Evolutionary conservation across 2,797 vertebrate species (phyloP).

Genomic region (Streptopelia turtur): DNA sequence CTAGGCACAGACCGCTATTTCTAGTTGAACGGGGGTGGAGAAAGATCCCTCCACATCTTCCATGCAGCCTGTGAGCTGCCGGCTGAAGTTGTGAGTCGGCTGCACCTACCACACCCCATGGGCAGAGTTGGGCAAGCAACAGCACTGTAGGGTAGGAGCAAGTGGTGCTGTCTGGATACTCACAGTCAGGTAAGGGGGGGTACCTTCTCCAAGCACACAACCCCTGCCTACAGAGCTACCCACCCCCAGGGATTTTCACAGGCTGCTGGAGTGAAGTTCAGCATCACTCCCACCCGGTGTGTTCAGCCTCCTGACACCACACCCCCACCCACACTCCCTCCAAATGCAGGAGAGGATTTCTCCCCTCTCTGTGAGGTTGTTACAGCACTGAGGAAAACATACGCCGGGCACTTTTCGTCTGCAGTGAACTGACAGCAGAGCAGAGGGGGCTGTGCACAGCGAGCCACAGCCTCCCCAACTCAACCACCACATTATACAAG

Average conservation of each 20-base stretch:
- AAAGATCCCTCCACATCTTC: slow-evolving; percentile 25
- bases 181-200: rapidly evolving
- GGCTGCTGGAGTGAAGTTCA: not conserved
- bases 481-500: not conserved
- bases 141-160: rapidly evolving
- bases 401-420: slow-evolving; percentile 51
- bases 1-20: not conserved
- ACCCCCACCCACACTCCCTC: slow-evolving; percentile 32
- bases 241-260: not conserved
- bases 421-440: slow-evolving; percentile 39
- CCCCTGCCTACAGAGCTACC: not conserved
- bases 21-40: not conserved
- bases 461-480: slow-evolving; percentile 34
- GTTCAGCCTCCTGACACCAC: slow-evolving; percentile 38
- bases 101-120: slow-evolving; percentile 39
- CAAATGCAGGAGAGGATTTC: not conserved
- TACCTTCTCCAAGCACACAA: not conserved
- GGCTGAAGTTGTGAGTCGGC: not conserved
- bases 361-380: not conserved
- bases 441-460: slow-evolving; percentile 37
- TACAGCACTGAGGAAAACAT: slow-evolving; percentile 59
- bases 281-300: not conserved
- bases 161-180: rapidly evolving
- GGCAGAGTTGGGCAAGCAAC: not conserved
- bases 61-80: not conserved